Evolutionary conservation across 2,113 vertebrate genomes (phyloP).

Genomic region (Myotis davidii): DNA sequence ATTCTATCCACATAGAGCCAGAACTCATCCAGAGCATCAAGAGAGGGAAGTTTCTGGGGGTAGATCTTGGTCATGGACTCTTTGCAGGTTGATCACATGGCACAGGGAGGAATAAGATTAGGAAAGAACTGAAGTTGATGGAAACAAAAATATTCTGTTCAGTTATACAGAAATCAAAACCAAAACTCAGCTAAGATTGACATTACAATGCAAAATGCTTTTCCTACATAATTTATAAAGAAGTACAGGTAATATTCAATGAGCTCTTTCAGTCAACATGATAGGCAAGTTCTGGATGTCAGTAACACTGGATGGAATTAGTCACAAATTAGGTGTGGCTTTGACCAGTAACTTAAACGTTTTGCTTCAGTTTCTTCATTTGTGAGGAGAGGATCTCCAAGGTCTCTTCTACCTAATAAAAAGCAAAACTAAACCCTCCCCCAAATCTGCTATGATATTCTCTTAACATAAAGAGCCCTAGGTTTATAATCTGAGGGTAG

Average conservation of each 20-base stretch:
- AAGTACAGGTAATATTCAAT: not conserved
- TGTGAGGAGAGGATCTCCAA: not conserved
- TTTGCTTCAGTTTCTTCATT: not conserved
- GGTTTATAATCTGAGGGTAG: not conserved
- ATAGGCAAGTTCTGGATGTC: not conserved
- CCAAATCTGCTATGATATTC: not conserved
- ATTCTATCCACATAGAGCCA: conserved; percentile 23
- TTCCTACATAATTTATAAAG: not conserved
- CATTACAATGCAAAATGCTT: not conserved
- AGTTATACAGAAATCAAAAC: not conserved
- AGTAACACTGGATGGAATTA: not conserved
- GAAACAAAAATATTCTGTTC: not conserved
- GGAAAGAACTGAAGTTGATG: not conserved
- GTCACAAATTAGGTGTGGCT: not conserved
- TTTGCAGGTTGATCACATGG: conserved; percentile 4
- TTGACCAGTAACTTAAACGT: not conserved
- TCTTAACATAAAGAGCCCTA: not conserved
- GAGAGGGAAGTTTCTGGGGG: not conserved
- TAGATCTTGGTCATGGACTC: conserved; percentile 1
- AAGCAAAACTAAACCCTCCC: not conserved
- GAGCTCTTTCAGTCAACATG: not conserved
- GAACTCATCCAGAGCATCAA: not conserved
- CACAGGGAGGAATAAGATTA: not conserved
- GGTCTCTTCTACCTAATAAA: not conserved
- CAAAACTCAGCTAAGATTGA: not conserved